phyloP scores from a whole-genome alignment of 2,113 vertebrate genomes.

The Mus pahari region DNA sequence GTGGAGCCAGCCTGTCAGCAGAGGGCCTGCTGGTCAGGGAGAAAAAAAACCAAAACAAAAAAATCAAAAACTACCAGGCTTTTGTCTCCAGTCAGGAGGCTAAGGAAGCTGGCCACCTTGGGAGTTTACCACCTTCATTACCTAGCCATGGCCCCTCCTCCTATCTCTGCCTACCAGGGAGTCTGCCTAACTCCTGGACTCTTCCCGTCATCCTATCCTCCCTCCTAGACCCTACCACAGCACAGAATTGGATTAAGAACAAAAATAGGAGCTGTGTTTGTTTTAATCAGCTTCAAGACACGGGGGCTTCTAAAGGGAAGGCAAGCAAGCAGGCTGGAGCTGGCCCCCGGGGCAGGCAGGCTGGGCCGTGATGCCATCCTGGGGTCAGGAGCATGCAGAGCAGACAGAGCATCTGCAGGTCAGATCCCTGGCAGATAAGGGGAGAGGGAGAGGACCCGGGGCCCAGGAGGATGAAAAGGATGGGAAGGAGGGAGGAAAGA shows the following conservation, averaged over 20 bases:
- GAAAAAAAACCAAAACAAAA: no score
- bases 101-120: background rate
- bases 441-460: constrained; percentile 10
- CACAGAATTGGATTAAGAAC: constrained; percentile 94
- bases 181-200: background rate
- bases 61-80: background rate
- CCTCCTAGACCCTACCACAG: constrained; percentile 87
- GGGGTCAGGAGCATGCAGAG: constrained; percentile 74
- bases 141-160: background rate
- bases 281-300: constrained; percentile 95
- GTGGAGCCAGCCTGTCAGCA: background rate
- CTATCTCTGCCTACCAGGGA: background rate
- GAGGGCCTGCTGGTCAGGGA: background rate
- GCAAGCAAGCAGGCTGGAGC: constrained; percentile 80
- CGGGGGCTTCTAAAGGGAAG: constrained; percentile 90
- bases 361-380: constrained; percentile 59
- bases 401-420: constrained; percentile 73
- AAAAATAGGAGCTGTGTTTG: constrained; percentile 94
- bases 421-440: constrained; percentile 80
- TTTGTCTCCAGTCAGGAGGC: background rate
- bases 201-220: constrained; percentile 89
- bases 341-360: constrained; percentile 73
- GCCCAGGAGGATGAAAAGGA: background rate
- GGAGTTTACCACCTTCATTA: background rate
- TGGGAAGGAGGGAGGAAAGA: background rate